These are phyloP conservation scores for Drosophila birchii DNA, from an alignment of 2,888 invertebrate genomes.

Conservation along the genomic window DNA sequence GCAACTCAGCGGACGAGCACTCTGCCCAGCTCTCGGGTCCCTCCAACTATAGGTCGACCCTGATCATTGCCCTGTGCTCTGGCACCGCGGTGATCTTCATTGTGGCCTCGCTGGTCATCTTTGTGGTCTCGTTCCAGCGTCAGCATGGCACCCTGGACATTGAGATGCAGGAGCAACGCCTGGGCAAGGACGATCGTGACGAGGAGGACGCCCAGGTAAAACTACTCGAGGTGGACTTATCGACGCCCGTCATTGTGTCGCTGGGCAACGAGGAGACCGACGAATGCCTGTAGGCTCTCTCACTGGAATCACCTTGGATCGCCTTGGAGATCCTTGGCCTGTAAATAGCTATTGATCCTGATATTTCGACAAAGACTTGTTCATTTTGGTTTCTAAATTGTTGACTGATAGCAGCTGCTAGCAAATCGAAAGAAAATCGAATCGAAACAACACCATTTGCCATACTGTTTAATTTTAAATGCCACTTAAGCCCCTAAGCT, in stretches of 20 bases:
- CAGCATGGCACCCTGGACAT: constrained; percentile 83
- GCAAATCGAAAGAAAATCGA: constrained; percentile 37
- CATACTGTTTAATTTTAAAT: constrained; percentile 70
- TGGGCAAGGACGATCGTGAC: constrained; percentile 81
- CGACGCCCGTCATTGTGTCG: constrained; percentile 65
- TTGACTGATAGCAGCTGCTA: constrained; percentile 39
- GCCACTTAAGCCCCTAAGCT: constrained; percentile 46
- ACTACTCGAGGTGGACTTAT: constrained; percentile 74
- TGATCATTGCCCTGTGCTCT: constrained; percentile 77
- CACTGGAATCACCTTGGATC: constrained; percentile 14
- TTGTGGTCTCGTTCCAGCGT: constrained; percentile 80
- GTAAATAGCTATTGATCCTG: constrained; percentile 67
- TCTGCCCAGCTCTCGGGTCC: constrained; percentile 69
- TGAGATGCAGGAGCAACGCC: constrained; percentile 83
- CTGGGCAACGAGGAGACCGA: constrained; percentile 73
- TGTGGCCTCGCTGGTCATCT: constrained; percentile 75
- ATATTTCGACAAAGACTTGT: constrained; percentile 58
- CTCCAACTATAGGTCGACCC: constrained; percentile 66
- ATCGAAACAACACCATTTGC: constrained; percentile 58
- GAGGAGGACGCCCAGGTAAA: constrained; percentile 81
- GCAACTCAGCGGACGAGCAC: constrained; percentile 78
- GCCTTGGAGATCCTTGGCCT: constrained; percentile 35
- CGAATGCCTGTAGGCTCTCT: constrained; percentile 66
- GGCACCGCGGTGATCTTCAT: constrained; percentile 79
- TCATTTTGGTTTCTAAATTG: constrained; percentile 47